Evolutionary conservation across 2,113 vertebrate species (phyloP), one percentile per base, ranked within the genome.

Genomic region (Osmerus eperlanus): DNA sequence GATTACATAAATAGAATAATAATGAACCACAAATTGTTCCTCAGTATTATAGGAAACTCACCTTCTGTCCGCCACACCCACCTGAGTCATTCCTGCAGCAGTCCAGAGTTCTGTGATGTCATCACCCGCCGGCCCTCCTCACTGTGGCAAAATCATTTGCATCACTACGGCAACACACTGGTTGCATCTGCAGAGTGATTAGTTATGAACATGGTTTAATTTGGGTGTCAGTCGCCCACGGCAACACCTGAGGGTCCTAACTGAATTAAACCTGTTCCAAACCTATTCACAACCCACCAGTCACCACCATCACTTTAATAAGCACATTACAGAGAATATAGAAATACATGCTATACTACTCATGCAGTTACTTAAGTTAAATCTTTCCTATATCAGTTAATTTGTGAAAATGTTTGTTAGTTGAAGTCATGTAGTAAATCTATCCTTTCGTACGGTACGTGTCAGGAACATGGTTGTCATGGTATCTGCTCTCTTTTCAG

Each of bases 61-160:
- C 1, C 41, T 12, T 47, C 9, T 47, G 7, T 47, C 41, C 77
- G 41, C 86, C 80, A 76, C 83, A 81, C 80, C 78, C 79, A 84
- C 81, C 84, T 88, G 87, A 90, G 80, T 91, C 90, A 91, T 77
- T 60, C 69, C 78, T 81, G 84, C 83, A 87, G 84, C 84, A 80
- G 76, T 82, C 81, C 72, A 78, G 75, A 71, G 76, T 79, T 56
- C 72, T 71, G 61, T 83, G 88, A 89, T 88, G 86, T 85, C 77
- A 75, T 71, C 85, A 85, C 81, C 75, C 67, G 56, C 68, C 62
- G 72, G 66, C 82, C 70, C 72, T 71, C 67, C 71, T 56, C 73
- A 62, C 65, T 64, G 12, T 9, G 76, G 54, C 41, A 58, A 75
- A 78, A 81, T 81, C 53, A 62, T 76, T 73, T 78, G 80, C 77